phyloP scores from a whole-genome alignment of 2,888 invertebrate species.

The Phalera bucephala region DNA sequence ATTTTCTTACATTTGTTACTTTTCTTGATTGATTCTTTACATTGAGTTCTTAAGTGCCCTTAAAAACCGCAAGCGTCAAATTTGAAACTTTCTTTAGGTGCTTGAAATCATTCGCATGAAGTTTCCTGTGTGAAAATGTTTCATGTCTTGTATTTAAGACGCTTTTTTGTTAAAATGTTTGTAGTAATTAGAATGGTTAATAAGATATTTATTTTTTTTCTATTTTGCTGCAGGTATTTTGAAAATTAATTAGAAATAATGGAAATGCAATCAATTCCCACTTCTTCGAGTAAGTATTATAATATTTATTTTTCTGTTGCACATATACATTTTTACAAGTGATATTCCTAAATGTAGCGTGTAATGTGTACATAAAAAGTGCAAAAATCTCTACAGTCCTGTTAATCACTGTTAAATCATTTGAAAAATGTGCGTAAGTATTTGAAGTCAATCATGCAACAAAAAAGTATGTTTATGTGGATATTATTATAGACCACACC shows the following conservation, averaged over 20 bases:
- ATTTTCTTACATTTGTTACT: conserved; percentile 76
- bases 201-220: conserved; percentile 1
- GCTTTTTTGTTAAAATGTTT: neutral
- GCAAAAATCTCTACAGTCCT: too few relatives aligned
- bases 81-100: conserved; percentile 34
- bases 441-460: too few relatives aligned
- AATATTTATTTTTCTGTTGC: neutral
- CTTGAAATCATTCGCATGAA: conserved; percentile 41
- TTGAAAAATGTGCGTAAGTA: too few relatives aligned
- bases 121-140: conserved; percentile 39
- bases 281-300: conserved; percentile 58
- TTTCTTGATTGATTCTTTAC: conserved; percentile 55
- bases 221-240: conserved; percentile 39
- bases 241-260: conserved; percentile 23
- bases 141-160: neutral
- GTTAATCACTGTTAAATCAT: too few relatives aligned
- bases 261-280: conserved; percentile 54
- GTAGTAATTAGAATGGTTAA: too few relatives aligned
- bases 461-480: too few relatives aligned
- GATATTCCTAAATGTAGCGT: too few relatives aligned
- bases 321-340: too few relatives aligned
- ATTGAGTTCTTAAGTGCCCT: conserved; percentile 50
- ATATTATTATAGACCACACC: too few relatives aligned
- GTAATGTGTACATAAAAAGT: too few relatives aligned
- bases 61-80: conserved; percentile 35